Evolutionary conservation across 2,888 invertebrate species (phyloP).

Genomic region (Cryptops parisi): DNA sequence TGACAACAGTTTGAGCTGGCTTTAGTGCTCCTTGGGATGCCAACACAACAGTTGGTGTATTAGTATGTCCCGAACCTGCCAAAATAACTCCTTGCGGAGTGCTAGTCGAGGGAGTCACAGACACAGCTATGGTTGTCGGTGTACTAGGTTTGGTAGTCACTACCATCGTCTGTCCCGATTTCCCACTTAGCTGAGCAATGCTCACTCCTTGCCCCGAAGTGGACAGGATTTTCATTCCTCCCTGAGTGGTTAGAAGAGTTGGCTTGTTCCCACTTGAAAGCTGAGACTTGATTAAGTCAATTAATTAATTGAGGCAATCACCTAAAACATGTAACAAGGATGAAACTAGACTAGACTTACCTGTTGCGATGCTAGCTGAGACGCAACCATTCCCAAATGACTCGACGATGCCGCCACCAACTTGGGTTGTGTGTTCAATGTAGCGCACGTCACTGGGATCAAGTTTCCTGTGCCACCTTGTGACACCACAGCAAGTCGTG

Average conservation of each 20-base stretch:
- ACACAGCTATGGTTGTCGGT: constrained; percentile 8
- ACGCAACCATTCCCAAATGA: constrained; percentile 16
- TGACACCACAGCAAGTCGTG: constrained; percentile 18
- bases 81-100: constrained; percentile 14
- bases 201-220: constrained; percentile 1
- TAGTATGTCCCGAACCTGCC: constrained; percentile 11
- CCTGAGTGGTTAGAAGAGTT: constrained; percentile 14
- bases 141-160: constrained; percentile 12
- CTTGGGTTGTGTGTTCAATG: constrained; percentile 16
- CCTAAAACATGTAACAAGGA: neutral
- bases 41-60: constrained; percentile 16
- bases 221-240: constrained; percentile 17
- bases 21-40: constrained; percentile 17
- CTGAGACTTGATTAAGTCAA: neutral
- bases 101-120: constrained; percentile 9
- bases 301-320: neutral
- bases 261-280: constrained; percentile 5
- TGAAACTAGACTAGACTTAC: neutral
- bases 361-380: constrained; percentile 15
- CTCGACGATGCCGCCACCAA: constrained; percentile 16
- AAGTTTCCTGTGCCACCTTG: constrained; percentile 16
- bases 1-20: constrained; percentile 19
- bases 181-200: constrained; percentile 15
- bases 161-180: constrained; percentile 14
- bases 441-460: constrained; percentile 15